Base-by-base conservation (phyloP, 2,113 vertebrate genomes). In the Corythornis vintsioides region DNA sequence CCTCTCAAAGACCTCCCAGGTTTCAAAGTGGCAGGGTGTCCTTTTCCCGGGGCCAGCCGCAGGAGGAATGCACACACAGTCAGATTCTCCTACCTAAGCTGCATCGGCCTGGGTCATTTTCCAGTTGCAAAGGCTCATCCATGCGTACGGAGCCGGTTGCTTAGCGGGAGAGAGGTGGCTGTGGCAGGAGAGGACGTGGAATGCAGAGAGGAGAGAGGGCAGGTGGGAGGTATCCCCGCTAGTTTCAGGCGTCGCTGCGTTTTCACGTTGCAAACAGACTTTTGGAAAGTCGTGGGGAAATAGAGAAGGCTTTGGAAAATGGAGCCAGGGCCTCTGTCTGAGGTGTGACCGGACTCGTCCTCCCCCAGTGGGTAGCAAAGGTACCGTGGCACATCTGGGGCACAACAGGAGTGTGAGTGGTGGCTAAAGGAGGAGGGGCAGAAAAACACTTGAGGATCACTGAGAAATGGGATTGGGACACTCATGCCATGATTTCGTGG, bases 1-100 rank as follows among this genome's bases (percentile, higher is more conserved):
- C 19, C 59, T 47, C 91, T 94, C 84, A 93, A 94, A 96, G 96
- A 96, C 96, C 96, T 94, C 96, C 96, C 91, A 96, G 91, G 87
- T 91, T 95, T 94, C 29, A 0, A 40, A 95, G 91, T 85, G 87
- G 89, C 94, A 80, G 94, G 94, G 92, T 93, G 92, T 96, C 94
- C 89, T 80, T 95, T 93, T 76, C 92, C 91, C 5, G 95, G 92
- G 95, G 95, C 92, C 87, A 52, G 91, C 74, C 74, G 0, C 89
- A 91, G 84, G 77, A 94, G 84, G 92, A 95, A 93, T 92, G 92
- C 89, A n/a, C 89, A 11, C 89, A 11, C 89, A 84, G 63, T 85
- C 91, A 86, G 87, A 95, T 89, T 89, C 92, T 93, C 92, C 91
- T 94, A 93, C 93, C 93, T 85, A 96, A 96, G 91, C 96, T 93